Evolutionary conservation across 2,888 invertebrate genomes (phyloP), one percentile per base, ranked within the genome.

Genomic region (Parochlus steinenii): DNA sequence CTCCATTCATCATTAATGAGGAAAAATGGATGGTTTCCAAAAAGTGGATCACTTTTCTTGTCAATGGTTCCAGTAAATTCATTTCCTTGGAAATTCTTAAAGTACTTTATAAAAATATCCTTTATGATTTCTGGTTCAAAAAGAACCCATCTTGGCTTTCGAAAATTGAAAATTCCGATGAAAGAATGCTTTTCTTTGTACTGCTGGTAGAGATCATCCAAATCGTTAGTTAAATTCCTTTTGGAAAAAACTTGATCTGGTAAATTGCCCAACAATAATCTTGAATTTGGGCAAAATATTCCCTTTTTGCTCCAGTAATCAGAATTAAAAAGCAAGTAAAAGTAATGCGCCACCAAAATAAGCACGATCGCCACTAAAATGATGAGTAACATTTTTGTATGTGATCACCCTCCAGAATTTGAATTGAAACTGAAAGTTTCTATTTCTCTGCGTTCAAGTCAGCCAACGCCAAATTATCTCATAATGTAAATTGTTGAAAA

Each of bases 1-100:
- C 48, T 53, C 52, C 49, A 53, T 16, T 43, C 45, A n/a, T 47
- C 48, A 6, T 47, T 47, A 11, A 37, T 40, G 10, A 46, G 39
- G 16, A 46, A 25, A 40, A 54, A 53, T 2, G 52, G 50, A 43
- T 54, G 50, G 8, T 37, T 39, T 2, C 42, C 43, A 5, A 48
- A 41, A 6, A 51, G 38, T 8, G 46, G 43, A 34, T 53, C 52
- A 3, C 40, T 36, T 6, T 42, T 29, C 7, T 31, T 38, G 22
- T 43, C 36, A 7, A 36, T 17, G 6, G 10, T 23, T 12, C 24
- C 30, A 19, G 11, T 17, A 7, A 36, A 25, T 24, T 36, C 36
- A 5, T 23, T 36, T 4, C 16, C 36, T 30, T 30, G 36, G 19
- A 36, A 36, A 23, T 36, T 5, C 16, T 30, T 36, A n/a, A 36